These are phyloP conservation scores for Aeoliscus strigatus DNA, from an alignment of 2,797 vertebrate species.

Conservation along the genomic window DNA sequence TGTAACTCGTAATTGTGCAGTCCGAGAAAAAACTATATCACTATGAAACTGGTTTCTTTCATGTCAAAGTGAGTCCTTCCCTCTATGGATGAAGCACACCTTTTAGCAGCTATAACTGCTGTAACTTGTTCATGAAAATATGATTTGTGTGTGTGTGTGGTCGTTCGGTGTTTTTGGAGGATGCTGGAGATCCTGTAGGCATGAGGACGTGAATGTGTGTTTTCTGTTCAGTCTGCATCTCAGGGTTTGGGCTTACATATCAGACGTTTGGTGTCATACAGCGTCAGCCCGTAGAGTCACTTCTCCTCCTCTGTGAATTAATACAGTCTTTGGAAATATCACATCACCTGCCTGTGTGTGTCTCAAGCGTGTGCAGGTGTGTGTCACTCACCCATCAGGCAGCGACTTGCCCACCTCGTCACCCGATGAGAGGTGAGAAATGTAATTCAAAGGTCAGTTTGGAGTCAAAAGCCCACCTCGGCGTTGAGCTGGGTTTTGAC, in stretches of 20 bases:
- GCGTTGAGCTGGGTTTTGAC: constrained; percentile 2
- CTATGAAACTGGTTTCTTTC: too few relatives aligned
- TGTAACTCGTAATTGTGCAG: too few relatives aligned
- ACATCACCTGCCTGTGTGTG: neutral
- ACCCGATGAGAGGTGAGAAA: constrained; percentile 2
- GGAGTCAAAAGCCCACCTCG: constrained; percentile 14
- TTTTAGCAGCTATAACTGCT: neutral
- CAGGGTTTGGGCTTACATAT: constrained; percentile 46
- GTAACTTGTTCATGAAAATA: constrained; percentile 8
- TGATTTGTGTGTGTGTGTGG: neutral
- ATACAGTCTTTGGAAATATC: constrained; percentile 38
- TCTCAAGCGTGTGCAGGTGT: constrained; percentile 5
- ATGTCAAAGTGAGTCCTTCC: too few relatives aligned
- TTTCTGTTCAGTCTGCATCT: constrained; percentile 5
- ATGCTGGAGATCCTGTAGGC: neutral
- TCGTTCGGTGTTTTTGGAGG: neutral
- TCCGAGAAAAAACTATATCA: too few relatives aligned
- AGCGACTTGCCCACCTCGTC: too few relatives aligned
- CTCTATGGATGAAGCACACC: constrained; percentile 5
- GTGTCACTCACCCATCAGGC: neutral
- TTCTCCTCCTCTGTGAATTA: constrained; percentile 36
- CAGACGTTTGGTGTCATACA: constrained; percentile 31
- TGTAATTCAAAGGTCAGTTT: constrained; percentile 16
- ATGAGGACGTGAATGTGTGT: constrained; percentile 4
- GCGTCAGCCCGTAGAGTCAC: constrained; percentile 12